phyloP scores from a whole-genome alignment of 2,797 vertebrate species.

The Rallus crepitans region DNA sequence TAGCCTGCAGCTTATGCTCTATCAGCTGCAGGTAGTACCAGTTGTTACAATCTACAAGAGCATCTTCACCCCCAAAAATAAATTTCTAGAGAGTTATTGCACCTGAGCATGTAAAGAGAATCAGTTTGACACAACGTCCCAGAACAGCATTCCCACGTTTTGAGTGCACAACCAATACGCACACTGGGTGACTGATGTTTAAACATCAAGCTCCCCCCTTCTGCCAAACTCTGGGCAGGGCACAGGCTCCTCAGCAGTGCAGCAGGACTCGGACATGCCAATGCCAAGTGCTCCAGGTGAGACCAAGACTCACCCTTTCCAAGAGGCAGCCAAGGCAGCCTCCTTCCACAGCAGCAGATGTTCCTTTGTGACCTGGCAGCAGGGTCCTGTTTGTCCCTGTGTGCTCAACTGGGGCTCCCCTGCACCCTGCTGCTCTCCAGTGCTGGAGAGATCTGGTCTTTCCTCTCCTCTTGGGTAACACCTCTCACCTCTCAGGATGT shows the following conservation, averaged over 20 bases:
- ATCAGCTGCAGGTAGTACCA: not conserved
- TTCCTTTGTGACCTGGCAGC: accelerated
- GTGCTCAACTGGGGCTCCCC: not conserved
- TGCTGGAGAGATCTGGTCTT: not conserved
- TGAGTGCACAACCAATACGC: not conserved
- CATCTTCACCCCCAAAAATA: not conserved
- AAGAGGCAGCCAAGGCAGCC: not conserved
- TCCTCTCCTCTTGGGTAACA: not conserved
- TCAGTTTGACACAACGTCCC: not conserved
- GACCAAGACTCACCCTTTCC: not conserved
- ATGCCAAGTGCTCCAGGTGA: not conserved
- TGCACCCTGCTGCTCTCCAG: not conserved
- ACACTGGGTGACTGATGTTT: not conserved
- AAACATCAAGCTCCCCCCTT: not conserved
- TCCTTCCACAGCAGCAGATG: not conserved
- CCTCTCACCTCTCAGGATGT: not conserved
- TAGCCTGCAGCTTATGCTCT: not conserved
- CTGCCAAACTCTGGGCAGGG: not conserved
- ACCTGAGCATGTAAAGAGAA: not conserved
- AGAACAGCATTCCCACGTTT: not conserved
- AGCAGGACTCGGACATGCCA: not conserved
- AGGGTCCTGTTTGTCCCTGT: not conserved
- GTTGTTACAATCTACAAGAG: not conserved
- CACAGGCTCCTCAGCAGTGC: not conserved
- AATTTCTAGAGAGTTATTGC: not conserved